Percentiles rank a stretch among this genome's conserved stretches.
Evolutionary conservation across 2,797 vertebrate genomes (phyloP).

Genomic region (Pangasius sanitwongsei): DNA sequence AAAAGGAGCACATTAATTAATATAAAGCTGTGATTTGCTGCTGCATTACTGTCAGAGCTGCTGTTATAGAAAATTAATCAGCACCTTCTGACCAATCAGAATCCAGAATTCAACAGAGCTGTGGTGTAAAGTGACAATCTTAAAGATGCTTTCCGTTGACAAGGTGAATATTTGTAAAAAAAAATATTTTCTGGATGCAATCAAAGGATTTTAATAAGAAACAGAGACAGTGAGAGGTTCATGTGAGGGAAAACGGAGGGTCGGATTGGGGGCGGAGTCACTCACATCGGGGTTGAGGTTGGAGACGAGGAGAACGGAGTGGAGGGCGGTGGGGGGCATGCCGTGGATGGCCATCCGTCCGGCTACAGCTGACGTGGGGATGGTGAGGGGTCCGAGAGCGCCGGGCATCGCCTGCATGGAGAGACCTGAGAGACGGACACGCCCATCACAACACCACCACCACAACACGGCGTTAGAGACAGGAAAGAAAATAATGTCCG

Average conservation of each 20-base stretch:
- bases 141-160: neutral
- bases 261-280: slow-evolving; percentile 27
- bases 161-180: neutral
- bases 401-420: slow-evolving; percentile 72
- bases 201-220: neutral
- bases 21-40: neutral
- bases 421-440: slow-evolving; percentile 64
- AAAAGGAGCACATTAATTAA: neutral
- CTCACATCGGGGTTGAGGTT: slow-evolving; percentile 87
- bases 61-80: too few species aligned
- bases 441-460: neutral
- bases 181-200: neutral
- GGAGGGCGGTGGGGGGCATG: slow-evolving; percentile 64
- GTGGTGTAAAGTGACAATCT: neutral
- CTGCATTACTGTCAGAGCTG: neutral
- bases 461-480: neutral
- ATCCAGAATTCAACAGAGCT: neutral
- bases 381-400: slow-evolving; percentile 66
- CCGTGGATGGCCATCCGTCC: slow-evolving; percentile 70
- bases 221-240: neutral
- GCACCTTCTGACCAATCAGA: neutral
- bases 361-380: slow-evolving; percentile 65
- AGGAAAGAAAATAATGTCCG: neutral
- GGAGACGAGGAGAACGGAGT: slow-evolving; percentile 81
- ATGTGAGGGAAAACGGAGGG: neutral